Base-by-base conservation (phyloP, 2,888 invertebrate species). In the Chymomyza fuscimana region DNA sequence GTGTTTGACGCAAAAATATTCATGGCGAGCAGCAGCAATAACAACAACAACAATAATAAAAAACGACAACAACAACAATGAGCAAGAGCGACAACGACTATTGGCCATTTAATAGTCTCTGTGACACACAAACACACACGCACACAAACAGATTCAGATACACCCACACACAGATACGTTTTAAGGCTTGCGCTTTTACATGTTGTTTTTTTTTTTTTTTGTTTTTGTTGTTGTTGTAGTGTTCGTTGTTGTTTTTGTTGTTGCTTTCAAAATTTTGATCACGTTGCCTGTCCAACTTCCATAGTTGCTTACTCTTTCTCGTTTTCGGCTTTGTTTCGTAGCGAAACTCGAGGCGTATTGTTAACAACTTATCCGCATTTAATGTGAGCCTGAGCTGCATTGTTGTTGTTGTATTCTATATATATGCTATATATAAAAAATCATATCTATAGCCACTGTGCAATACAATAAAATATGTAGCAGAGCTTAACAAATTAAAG, bases 1-100 rank as follows among this genome's bases (percentile, higher is more conserved):
- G 82, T 73, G 61, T 72, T 75, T 82, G 76, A 86, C 83, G 81
- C 72, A 79, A 89, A 88, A 77, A 85, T 85, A 85, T 85, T 87
- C 88, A 85, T 85, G 71, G 72, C 77, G 68, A 71, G 51, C 63
- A 58, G 22, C 58, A 58, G 62, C 67, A 67, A 67, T 51, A 66
- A 66, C 66, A 66, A 65, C 56, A 59, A 32, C 65, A 65, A 40
- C 12, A 50, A 22, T 25, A 25, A 25, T 4, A 25, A 25, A 25
- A 3, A 4, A 25, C 25, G 4, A 25, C 25, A 50, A n/a, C 65
- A 65, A 19, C 58, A 63, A 22, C 52, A 50, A 63, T 65, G 51
- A 64, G 15, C 67, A 65, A 50, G 52, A 67, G 51, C 67, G 60
- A 50, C 15, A 67, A 63, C 74, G 67, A 75, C 72, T 82, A 77